Percentiles rank a stretch among this genome's conserved stretches.
phyloP scores from a whole-genome alignment of 92 coral and sea anemone species.

The Heteractis magnifica region DNA sequence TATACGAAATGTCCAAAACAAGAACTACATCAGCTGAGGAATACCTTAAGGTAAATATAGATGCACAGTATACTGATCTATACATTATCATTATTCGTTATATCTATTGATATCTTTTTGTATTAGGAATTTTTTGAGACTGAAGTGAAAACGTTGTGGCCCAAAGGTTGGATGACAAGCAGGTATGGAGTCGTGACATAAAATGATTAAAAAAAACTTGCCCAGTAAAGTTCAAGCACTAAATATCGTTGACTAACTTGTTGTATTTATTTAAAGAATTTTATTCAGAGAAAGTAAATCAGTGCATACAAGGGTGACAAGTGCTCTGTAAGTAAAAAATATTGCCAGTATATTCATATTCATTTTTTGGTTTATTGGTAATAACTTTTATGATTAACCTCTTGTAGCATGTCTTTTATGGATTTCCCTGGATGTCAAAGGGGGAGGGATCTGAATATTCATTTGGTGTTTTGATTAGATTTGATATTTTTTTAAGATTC shows the following conservation, averaged over 20 bases:
- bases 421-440: too few relatives aligned
- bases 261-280: constrained; percentile 48
- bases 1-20: constrained; percentile 93
- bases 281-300: constrained; percentile 87
- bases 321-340: constrained; percentile 67
- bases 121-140: constrained; percentile 80
- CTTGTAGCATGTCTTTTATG: too few relatives aligned
- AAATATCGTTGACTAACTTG: background rate
- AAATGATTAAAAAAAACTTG: background rate
- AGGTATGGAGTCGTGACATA: constrained; percentile 38
- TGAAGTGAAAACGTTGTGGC: constrained; percentile 96
- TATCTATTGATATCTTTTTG: background rate
- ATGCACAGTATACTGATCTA: background rate
- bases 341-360: background rate
- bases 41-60: constrained; percentile 69
- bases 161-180: constrained; percentile 99
- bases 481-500: too few relatives aligned
- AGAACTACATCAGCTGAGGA: constrained; percentile 92
- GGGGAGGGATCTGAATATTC: too few relatives aligned
- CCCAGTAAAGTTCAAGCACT: background rate
- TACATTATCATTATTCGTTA: background rate
- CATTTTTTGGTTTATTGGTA: too few relatives aligned
- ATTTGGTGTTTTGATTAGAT: too few relatives aligned
- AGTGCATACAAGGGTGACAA: constrained; percentile 79
- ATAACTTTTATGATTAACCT: too few relatives aligned